Conservation (phyloP, 2,113 vertebrate species). For the Menidia beryllina region DNA sequence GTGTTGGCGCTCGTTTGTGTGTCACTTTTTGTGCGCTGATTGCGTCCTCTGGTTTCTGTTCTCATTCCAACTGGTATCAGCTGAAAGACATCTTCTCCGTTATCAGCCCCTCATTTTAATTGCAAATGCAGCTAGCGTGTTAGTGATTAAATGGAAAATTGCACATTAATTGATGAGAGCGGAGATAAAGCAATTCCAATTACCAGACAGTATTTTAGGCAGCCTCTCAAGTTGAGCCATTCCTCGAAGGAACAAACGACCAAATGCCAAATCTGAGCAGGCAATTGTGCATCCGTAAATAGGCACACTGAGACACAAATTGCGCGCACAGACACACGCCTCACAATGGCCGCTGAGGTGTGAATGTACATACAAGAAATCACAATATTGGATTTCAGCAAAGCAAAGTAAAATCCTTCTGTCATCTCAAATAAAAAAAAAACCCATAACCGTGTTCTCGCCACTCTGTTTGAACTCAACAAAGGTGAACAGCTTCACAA, state of each 20-base stretch:
- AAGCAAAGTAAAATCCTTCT: background rate
- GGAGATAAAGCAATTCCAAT: conserved; percentile 88
- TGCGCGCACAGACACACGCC: conserved; percentile 27
- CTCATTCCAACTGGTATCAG: conserved; percentile 84
- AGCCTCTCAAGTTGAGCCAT: conserved; percentile 79
- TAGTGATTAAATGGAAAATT: conserved; percentile 89
- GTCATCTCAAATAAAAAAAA: conserved; percentile 13
- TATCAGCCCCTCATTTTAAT: conserved; percentile 87
- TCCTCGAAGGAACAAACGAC: conserved; percentile 79
- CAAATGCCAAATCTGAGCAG: conserved; percentile 69
- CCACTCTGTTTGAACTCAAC: conserved; percentile 24
- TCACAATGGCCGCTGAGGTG: conserved; percentile 18
- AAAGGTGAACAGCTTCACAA: conserved; percentile 37
- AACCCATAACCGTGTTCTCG: background rate
- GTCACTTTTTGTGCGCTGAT: conserved; percentile 78
- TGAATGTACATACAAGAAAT: conserved; percentile 46
- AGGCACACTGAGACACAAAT: conserved; percentile 37
- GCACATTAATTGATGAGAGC: conserved; percentile 88
- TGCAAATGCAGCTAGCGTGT: conserved; percentile 84
- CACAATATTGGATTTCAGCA: conserved; percentile 30
- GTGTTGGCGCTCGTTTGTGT: conserved; percentile 59
- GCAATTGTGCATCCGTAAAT: conserved; percentile 60
- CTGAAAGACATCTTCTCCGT: conserved; percentile 85
- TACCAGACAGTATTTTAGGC: conserved; percentile 82
- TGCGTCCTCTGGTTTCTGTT: conserved; percentile 75